phyloP scores from a whole-genome alignment of 2,888 invertebrate genomes.

The Bhutanitis thaidina region DNA sequence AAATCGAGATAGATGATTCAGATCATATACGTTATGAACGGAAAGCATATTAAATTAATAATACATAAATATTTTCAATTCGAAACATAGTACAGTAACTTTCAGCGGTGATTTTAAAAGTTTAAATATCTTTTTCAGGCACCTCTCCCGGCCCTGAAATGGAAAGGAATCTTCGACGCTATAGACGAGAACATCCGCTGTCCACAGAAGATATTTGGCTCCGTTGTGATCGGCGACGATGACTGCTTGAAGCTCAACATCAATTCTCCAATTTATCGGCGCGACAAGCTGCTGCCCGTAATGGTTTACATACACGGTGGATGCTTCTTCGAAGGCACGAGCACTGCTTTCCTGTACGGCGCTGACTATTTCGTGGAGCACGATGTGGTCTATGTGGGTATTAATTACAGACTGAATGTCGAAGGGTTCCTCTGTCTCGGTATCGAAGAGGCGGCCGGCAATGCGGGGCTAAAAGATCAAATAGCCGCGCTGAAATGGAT shows the following conservation, averaged over 20 bases:
- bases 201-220: slow-evolving; percentile 50
- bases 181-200: slow-evolving; percentile 62
- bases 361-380: slow-evolving; percentile 81
- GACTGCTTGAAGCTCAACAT: slow-evolving; percentile 66
- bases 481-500: slow-evolving; percentile 66
- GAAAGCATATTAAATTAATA: no score
- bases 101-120: no score
- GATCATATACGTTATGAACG: no score
- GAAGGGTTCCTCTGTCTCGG: slow-evolving; percentile 83
- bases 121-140: slow-evolving; percentile 50
- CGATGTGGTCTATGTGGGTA: slow-evolving; percentile 78
- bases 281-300: slow-evolving; percentile 64
- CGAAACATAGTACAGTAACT: no score
- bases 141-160: slow-evolving; percentile 58
- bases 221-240: slow-evolving; percentile 47
- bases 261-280: slow-evolving; percentile 45
- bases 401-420: slow-evolving; percentile 80
- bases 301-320: slow-evolving; percentile 84
- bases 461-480: slow-evolving; percentile 81
- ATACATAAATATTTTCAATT: no score
- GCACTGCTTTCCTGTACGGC: slow-evolving; percentile 79
- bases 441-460: slow-evolving; percentile 82
- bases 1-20: no score
- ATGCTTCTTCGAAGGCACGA: slow-evolving; percentile 80
- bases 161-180: slow-evolving; percentile 64